Evolutionary conservation across 2,797 vertebrate species (phyloP).

Genomic region (Amphiprion clarkii): DNA sequence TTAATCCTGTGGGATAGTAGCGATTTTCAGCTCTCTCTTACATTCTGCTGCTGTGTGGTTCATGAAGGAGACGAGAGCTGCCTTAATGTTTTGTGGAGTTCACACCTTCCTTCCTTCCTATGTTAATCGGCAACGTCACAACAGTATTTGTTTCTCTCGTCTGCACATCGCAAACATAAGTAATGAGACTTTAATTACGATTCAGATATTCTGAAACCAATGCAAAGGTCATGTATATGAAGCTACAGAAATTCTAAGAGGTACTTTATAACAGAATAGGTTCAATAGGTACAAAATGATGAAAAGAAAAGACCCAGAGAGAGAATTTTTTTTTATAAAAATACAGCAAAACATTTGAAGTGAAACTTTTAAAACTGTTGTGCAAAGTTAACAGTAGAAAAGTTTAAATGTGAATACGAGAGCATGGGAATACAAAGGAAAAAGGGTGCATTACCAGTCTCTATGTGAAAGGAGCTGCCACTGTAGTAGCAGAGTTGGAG

Average conservation of each 20-base stretch:
- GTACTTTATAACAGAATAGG: neutral
- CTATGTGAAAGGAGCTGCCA: constrained; percentile 52
- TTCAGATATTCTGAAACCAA: constrained; percentile 9
- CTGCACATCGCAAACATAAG: constrained; percentile 13
- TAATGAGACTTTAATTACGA: constrained; percentile 18
- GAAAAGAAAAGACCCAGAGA: neutral
- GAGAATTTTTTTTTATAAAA: neutral
- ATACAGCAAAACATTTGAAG: neutral
- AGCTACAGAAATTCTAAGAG: neutral
- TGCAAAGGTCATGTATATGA: neutral
- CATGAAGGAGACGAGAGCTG: constrained; percentile 28
- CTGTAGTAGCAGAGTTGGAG: constrained; percentile 58
- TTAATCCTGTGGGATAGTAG: constrained; percentile 69
- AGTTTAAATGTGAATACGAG: constrained; percentile 34
- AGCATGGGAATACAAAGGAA: constrained; percentile 31
- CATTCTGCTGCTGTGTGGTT: constrained; percentile 60
- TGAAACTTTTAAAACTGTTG: constrained; percentile 22
- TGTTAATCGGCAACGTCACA: constrained; percentile 11
- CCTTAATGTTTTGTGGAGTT: constrained; percentile 37
- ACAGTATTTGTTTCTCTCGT: constrained; percentile 32
- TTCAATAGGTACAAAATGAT: neutral
- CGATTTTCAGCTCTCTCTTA: constrained; percentile 58
- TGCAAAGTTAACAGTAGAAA: constrained; percentile 32
- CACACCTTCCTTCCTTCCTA: constrained; percentile 5
- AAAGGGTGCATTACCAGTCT: constrained; percentile 42